Percentiles rank a stretch among this genome's conserved stretches.
Evolutionary conservation across 1,140 invertebrate species (phyloP).

Genomic region (Lysiphlebus fabarum): DNA sequence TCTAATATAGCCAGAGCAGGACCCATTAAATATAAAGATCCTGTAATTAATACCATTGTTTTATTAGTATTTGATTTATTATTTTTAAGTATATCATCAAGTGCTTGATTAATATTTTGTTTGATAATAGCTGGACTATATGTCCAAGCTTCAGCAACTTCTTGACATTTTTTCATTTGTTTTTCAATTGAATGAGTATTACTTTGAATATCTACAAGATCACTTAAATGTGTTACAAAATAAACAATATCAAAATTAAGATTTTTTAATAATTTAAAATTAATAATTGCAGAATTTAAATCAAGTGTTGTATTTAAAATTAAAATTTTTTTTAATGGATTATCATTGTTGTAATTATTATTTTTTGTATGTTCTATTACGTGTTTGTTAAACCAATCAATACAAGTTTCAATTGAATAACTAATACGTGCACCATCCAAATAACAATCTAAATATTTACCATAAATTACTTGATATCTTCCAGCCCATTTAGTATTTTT

Average conservation of each 20-base stretch:
- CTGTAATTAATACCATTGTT: conserved; percentile 78
- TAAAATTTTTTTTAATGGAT: conserved; percentile 56
- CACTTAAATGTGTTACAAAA: conserved; percentile 70
- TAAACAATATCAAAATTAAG: conserved; percentile 66
- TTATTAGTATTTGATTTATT: too few species aligned
- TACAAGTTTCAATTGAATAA: conserved; percentile 82
- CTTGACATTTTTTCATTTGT: conserved; percentile 57
- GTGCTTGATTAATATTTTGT: conserved; percentile 34
- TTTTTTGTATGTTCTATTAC: conserved; percentile 41
- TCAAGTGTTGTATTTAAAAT: conserved; percentile 89
- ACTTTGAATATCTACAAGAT: background rate
- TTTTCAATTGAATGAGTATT: conserved; percentile 32
- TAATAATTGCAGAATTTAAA: too few species aligned
- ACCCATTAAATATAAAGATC: conserved; percentile 89
- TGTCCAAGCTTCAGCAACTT: conserved; percentile 61
- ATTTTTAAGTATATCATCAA: background rate
- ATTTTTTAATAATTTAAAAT: too few species aligned
- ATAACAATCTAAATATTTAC: conserved; percentile 60
- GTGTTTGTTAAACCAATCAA: conserved; percentile 82
- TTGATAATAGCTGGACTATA: conserved; percentile 27
- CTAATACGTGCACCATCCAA: conserved; percentile 94
- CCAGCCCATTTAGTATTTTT: conserved; percentile 68
- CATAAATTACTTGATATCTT: conserved; percentile 64
- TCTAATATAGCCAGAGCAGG: conserved; percentile 66
- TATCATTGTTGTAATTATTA: background rate